Evolutionary conservation across 2,888 invertebrate genomes (phyloP).

Genomic region (Hydriomena furcata): DNA sequence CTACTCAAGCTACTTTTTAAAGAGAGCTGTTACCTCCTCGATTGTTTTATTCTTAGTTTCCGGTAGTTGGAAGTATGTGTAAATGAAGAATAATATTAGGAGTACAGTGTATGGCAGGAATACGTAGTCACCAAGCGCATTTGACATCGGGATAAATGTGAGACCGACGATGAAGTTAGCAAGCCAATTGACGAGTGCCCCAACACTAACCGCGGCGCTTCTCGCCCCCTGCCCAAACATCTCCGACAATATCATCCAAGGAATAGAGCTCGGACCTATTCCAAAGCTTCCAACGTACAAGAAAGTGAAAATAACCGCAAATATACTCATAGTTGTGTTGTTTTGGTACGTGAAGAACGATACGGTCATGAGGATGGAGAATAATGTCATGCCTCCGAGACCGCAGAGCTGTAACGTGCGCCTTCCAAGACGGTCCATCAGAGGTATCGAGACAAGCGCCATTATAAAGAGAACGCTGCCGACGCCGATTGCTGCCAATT

Average conservation of each 20-base stretch:
- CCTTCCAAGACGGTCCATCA: conserved; percentile 89
- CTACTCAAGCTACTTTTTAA: conserved; percentile 60
- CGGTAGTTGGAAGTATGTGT: conserved; percentile 74
- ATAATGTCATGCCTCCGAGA: conserved; percentile 88
- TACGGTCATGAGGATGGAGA: conserved; percentile 87
- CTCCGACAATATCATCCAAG: conserved; percentile 81
- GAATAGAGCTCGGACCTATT: conserved; percentile 79
- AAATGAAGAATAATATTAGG: conserved; percentile 71
- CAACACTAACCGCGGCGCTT: conserved; percentile 77
- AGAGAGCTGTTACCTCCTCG: conserved; percentile 78
- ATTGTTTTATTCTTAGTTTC: conserved; percentile 80
- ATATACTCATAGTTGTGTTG: conserved; percentile 72
- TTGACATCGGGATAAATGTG: conserved; percentile 67
- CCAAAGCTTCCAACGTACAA: conserved; percentile 79
- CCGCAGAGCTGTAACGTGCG: conserved; percentile 88
- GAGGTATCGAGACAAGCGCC: conserved; percentile 89
- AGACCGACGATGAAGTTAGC: conserved; percentile 80
- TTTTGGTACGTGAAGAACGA: conserved; percentile 72
- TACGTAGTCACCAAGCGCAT: conserved; percentile 65
- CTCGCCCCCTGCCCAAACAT: conserved; percentile 77
- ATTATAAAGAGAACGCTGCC: conserved; percentile 88
- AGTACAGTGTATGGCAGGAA: conserved; percentile 76
- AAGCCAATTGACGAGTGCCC: conserved; percentile 78
- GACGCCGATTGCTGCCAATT: conserved; percentile 88
- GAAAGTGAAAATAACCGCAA: conserved; percentile 76